Evolutionary conservation across 64 coral and sea anemone species (phyloP).

Genomic region (Catalaphyllia jardinei): DNA sequence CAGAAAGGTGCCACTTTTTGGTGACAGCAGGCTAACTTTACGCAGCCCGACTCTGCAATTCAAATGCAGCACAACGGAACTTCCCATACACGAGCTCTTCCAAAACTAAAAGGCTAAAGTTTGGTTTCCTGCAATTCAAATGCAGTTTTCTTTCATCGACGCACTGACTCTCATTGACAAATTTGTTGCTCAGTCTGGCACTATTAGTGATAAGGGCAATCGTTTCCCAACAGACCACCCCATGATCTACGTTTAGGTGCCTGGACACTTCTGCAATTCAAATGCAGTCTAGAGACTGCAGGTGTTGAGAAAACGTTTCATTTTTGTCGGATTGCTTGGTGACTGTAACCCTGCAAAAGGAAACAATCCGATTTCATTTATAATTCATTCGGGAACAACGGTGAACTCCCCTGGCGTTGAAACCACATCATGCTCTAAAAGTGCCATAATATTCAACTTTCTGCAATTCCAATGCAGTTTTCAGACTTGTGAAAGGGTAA

Average conservation of each 20-base stretch:
- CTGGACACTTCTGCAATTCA: not conserved
- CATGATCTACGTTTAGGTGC: not conserved
- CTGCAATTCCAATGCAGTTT: slow-evolving; percentile 30
- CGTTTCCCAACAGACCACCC: not conserved
- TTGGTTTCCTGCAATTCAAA: slow-evolving; percentile 38
- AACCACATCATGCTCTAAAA: not conserved
- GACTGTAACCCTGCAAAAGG: not conserved
- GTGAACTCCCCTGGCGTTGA: not conserved
- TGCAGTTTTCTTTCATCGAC: slow-evolving; percentile 4
- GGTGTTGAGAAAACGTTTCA: not conserved
- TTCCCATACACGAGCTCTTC: not conserved
- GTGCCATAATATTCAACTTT: not conserved
- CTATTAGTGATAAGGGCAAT: no score
- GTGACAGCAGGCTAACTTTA: not conserved
- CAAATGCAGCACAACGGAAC: slow-evolving; percentile 25
- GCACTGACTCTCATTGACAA: not conserved
- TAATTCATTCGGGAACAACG: not conserved
- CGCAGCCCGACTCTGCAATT: not conserved
- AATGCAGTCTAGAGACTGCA: not conserved
- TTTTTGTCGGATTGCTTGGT: not conserved
- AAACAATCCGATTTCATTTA: not conserved
- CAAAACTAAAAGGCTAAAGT: no score
- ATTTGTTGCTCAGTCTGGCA: no score
- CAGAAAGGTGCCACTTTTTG: not conserved
- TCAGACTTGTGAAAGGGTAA: not conserved